These are phyloP conservation scores for Spicauda simplicius DNA, from an alignment of 2,888 invertebrate species.

Conservation along the genomic window DNA sequence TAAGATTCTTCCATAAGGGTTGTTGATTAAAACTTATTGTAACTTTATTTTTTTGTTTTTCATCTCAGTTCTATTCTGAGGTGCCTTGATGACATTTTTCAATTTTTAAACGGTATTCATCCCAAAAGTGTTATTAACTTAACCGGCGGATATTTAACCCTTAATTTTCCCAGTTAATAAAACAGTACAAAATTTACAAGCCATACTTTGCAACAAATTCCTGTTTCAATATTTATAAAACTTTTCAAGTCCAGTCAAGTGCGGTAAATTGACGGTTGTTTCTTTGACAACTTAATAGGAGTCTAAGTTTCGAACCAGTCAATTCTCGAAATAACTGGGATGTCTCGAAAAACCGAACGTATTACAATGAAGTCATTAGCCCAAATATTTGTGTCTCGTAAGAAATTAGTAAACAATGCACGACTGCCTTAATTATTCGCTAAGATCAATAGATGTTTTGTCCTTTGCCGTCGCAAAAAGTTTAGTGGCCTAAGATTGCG, in stretches of 20 bases:
- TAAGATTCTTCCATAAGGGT: no score
- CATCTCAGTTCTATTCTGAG: no score
- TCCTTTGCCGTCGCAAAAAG: neutral
- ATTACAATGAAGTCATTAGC: conserved; percentile 70
- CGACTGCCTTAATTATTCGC: conserved; percentile 25
- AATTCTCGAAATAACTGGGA: conserved; percentile 36
- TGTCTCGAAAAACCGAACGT: conserved; percentile 39
- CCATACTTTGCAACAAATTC: neutral
- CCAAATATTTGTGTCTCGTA: conserved; percentile 54
- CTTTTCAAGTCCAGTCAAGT: conserved; percentile 6
- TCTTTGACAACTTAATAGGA: conserved; percentile 25
- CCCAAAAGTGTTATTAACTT: neutral
- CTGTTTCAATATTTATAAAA: conserved; percentile 3
- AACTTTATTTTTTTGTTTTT: no score
- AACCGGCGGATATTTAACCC: neutral
- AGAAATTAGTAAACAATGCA: conserved; percentile 39
- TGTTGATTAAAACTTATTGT: no score
- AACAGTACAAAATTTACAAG: neutral
- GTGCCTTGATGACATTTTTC: no score
- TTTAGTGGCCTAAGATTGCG: no score
- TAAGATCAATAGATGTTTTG: conserved; percentile 19
- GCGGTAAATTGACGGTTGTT: conserved; percentile 1
- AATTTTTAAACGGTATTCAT: neutral
- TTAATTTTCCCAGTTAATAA: neutral
- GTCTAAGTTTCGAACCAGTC: conserved; percentile 17